Evolutionary conservation across 2,113 vertebrate genomes (phyloP), one percentile per base, ranked within the genome.

Genomic region (Pyxicephalus adspersus): DNA sequence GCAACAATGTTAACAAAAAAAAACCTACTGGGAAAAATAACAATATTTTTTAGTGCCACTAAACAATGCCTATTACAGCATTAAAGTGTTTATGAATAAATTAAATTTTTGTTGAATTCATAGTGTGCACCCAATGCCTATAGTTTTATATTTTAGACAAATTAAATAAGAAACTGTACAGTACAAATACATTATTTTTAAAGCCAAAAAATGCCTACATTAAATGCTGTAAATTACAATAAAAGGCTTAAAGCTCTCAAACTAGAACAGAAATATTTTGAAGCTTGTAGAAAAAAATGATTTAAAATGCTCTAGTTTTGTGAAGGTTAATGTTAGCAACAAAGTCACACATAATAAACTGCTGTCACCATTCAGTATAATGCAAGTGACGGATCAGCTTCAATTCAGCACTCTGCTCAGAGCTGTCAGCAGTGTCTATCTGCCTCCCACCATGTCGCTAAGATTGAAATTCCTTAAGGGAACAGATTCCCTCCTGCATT

Each of bases 31-130:
- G 60, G 79, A 73, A 81, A 73, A 20, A 67, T 28, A 80, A 63
- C 38, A 52, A 2, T 64, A 55, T 50, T 64, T 80, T 72, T 31
- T 57, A 52, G 38, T 64, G 68, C 58, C 45, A 65, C 29, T 73
- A 58, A 72, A 70, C 77, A 79, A 73, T 55, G 60, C 28, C 22
- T 73, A 73, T 71, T 81, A 64, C 45, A 64, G 67, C 64, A 81
- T 64, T 73, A 73, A 65, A 81, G 79, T 73, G 79, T 81, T 81
- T 81, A 81, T 54, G 70, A 81, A 73, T 81, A 55, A 73, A 45
- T 64, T 68, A 73, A 45, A 54, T 73, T 81, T 81, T 72, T 70
- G 60, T 73, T 34, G 23, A 31, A 81, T 73, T 34, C 58, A 81
- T 38, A 73, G 54, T 81, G 55, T 57, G 50, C 60, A 38, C 50